Percentiles rank a stretch among this genome's conserved stretches.
These are phyloP conservation scores for Teinopalpus imperialis DNA, from an alignment of 2,888 invertebrate genomes.

Conservation along the genomic window DNA sequence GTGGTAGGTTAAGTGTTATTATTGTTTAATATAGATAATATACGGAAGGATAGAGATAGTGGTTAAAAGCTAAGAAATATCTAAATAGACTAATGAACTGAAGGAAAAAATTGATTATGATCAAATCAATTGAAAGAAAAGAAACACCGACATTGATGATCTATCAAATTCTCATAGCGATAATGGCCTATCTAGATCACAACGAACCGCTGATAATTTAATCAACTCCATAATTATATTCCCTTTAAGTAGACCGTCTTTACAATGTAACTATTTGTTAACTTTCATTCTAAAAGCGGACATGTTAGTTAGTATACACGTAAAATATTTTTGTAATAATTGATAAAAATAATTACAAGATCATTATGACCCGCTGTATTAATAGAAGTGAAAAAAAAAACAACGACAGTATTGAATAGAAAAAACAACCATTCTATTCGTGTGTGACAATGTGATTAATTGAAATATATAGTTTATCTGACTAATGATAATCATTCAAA, in stretches of 20 bases:
- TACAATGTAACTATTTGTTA: constrained; percentile 17
- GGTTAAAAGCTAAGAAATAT: no score
- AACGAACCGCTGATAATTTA: constrained; percentile 24
- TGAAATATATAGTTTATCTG: constrained; percentile 15
- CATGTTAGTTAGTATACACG: constrained; percentile 10
- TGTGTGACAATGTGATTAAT: constrained; percentile 18
- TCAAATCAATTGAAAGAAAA: constrained; percentile 9
- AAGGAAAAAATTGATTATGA: no score
- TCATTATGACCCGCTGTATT: not conserved
- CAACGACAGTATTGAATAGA: constrained; percentile 1
- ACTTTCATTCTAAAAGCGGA: constrained; percentile 6
- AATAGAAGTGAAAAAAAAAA: constrained; percentile 13
- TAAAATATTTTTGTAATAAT: no score
- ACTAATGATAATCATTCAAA: constrained; percentile 12
- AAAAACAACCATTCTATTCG: constrained; percentile 1
- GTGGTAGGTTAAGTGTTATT: no score
- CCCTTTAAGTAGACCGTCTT: constrained; percentile 14
- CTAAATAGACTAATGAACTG: no score
- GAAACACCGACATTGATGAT: constrained; percentile 20
- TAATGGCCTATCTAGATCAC: constrained; percentile 23
- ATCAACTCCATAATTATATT: constrained; percentile 17
- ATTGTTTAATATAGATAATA: no score
- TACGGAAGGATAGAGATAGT: no score
- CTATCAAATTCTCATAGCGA: constrained; percentile 25
- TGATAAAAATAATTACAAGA: not conserved